These are phyloP conservation scores for Brachionus koreanus DNA, from an alignment of 1,140 invertebrate genomes.

Conservation along the genomic window DNA sequence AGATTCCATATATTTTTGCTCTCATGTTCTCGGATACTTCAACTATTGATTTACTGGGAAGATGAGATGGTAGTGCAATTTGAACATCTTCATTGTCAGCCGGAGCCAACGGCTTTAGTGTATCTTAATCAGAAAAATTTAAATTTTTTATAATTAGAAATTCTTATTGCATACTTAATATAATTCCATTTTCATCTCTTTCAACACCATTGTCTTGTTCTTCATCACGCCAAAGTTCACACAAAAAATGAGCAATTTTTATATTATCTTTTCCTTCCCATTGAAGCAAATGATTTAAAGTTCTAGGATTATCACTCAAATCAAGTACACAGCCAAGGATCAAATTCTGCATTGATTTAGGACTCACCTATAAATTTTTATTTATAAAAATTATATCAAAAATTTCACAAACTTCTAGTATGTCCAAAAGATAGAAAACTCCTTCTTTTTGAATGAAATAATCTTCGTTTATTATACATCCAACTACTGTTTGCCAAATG, in stretches of 20 bases:
- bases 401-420: constrained; percentile 52
- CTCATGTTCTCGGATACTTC: constrained; percentile 59
- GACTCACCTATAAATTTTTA: constrained; percentile 49
- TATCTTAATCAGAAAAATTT: background rate
- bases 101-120: background rate
- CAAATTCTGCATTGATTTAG: constrained; percentile 56
- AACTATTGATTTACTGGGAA: constrained; percentile 46
- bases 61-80: background rate
- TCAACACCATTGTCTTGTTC: constrained; percentile 55
- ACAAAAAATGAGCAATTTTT: constrained; percentile 56
- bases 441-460: constrained; percentile 58
- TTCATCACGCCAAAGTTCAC: constrained; percentile 57
- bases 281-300: constrained; percentile 53
- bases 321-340: constrained; percentile 58
- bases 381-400: background rate
- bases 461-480: constrained; percentile 56
- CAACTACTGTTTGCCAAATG: constrained; percentile 57
- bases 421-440: constrained; percentile 55
- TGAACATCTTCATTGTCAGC: constrained; percentile 15
- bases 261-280: constrained; percentile 53
- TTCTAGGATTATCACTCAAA: constrained; percentile 57
- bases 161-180: constrained; percentile 48
- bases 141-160: background rate
- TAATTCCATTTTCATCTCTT: constrained; percentile 51
- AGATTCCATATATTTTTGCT: constrained; percentile 58